These are phyloP conservation scores for Brenthis daphne DNA, from an alignment of 2,888 invertebrate species.

Conservation along the genomic window DNA sequence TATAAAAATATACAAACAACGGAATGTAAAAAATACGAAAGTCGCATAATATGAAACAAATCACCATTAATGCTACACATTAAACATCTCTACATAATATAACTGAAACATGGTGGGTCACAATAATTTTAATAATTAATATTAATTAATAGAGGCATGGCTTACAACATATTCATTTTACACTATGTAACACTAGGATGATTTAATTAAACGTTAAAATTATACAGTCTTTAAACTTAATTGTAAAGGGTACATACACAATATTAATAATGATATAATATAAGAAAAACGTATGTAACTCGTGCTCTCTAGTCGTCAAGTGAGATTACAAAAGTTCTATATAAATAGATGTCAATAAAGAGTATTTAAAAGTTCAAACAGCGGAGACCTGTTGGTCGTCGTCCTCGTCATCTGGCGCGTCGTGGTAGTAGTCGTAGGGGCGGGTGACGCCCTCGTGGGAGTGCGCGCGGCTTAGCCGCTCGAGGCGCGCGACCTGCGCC, in stretches of 20 bases:
- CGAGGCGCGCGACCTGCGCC: conserved; percentile 92
- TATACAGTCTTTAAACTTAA: conserved; percentile 82
- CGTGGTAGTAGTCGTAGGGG: conserved; percentile 86
- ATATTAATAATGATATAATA: conserved; percentile 62
- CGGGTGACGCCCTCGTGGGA: conserved; percentile 93
- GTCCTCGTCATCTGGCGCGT: conserved; percentile 76
- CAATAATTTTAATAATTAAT: conserved; percentile 66
- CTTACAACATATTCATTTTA: conserved; percentile 67
- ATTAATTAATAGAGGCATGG: conserved; percentile 63
- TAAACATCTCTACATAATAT: conserved; percentile 70
- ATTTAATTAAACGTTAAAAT: conserved; percentile 66
- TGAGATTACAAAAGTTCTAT: conserved; percentile 79
- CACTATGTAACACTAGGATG: conserved; percentile 78
- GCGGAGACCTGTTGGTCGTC: conserved; percentile 81
- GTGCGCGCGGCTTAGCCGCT: conserved; percentile 91
- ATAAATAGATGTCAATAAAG: conserved; percentile 72
- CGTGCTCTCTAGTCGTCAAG: conserved; percentile 77
- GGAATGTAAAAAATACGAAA: conserved; percentile 80
- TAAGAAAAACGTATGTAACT: conserved; percentile 70
- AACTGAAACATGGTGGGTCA: conserved; percentile 82
- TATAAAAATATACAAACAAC: conserved; percentile 78
- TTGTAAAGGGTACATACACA: conserved; percentile 74
- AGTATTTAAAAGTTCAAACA: conserved; percentile 70
- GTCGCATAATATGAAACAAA: conserved; percentile 59
- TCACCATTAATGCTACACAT: conserved; percentile 71